Evolutionary conservation across 1,140 invertebrate species (phyloP).

Genomic region (Drosophila ananassae): DNA sequence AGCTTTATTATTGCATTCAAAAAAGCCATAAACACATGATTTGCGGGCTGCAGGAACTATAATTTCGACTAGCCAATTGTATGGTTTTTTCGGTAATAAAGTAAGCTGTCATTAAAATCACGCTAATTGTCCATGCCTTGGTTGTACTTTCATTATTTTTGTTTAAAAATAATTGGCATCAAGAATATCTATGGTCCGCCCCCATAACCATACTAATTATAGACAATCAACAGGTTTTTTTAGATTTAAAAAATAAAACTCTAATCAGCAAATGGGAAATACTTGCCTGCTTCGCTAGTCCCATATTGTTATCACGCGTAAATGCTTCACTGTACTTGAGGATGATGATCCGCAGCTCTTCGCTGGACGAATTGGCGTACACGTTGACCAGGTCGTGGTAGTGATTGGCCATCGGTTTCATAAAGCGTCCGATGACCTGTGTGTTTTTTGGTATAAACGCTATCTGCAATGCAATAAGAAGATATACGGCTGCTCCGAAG

Average conservation of each 20-base stretch:
- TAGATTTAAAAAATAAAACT: background rate
- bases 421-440: constrained; percentile 94
- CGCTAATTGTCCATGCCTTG: too few relatives aligned
- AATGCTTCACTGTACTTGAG: constrained; percentile 93
- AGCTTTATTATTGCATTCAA: background rate
- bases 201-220: background rate
- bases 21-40: background rate
- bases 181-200: too few relatives aligned
- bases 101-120: background rate
- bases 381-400: constrained; percentile 95
- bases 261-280: background rate
- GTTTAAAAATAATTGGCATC: too few relatives aligned
- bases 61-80: background rate
- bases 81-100: background rate
- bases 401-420: constrained; percentile 95
- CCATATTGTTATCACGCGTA: constrained; percentile 93
- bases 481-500: background rate
- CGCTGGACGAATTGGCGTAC: constrained; percentile 90
- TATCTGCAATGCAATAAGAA: constrained; percentile 85
- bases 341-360: constrained; percentile 89
- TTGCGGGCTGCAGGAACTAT: background rate
- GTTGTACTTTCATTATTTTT: too few relatives aligned
- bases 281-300: constrained; percentile 90
- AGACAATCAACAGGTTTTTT: background rate
- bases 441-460: constrained; percentile 94